Evolutionary conservation across 2,113 vertebrate genomes (phyloP), one percentile per base, ranked within the genome.

Genomic region (Cavia aperea): DNA sequence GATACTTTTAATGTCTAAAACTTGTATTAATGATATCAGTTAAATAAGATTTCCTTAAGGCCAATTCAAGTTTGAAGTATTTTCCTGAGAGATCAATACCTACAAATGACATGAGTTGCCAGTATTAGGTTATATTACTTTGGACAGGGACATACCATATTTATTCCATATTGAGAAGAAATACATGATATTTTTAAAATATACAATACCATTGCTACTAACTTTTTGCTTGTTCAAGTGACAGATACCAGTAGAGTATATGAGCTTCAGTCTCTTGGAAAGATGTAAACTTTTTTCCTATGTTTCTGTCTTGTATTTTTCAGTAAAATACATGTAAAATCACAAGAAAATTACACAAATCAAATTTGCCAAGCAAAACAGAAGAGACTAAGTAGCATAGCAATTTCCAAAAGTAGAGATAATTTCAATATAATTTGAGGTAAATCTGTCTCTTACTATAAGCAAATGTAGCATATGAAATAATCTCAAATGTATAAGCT

Each of bases 11-110:
- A 84, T 62, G 90, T 56, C 46, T n/a, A 87, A 92, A 93, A 92
- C 11, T 36, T 24, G 46, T 87, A 94, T 93, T 96, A 91, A 96
- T 93, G 85, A 36, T 5, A 94, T 4, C 49, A 7, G 65, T 96
- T 94, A 65, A 95, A 94, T 58, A 36, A 70, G 16, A 89, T 54
- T 93, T 16, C 9, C 63, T 78, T 4, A 49, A 63, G 31, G 29
- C 66, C 2, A 93, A 11, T 70, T 51, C 0, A 86, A 93, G 93
- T 15, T 77, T 88, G 39, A 62, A 86, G 60, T 70, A 1, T 91
- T 92, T 89, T 5, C n/a, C 58, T 83, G 3, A 56, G 21, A 95
- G 23, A 89, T 3, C 36, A 92, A 77, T 83, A 66, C 1, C 11
- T 93, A 46, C 2, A 68, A 90, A 77, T 89, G 49, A 14, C 23